Conservation (phyloP, 1,140 invertebrate genomes). For the Diorhabda sublineata region DNA sequence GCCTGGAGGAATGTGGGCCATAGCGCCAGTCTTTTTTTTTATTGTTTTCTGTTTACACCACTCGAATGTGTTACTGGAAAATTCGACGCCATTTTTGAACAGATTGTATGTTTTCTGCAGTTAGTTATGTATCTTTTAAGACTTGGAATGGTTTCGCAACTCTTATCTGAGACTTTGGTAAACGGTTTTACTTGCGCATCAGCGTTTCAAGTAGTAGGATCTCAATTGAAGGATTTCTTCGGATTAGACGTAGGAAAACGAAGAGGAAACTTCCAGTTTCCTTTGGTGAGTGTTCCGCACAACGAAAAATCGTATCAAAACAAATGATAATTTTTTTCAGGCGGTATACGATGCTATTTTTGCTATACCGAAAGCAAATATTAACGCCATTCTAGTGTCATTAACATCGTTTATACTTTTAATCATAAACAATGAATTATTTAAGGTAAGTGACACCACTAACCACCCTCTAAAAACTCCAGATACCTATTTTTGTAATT, state of each 20-base stretch:
- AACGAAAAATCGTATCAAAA: no score
- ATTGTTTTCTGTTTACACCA: no score
- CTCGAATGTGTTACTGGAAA: no score
- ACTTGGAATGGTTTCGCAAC: slow-evolving; percentile 76
- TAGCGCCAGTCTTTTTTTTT: no score
- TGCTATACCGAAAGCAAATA: slow-evolving; percentile 60
- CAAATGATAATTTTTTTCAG: slow-evolving; percentile 50
- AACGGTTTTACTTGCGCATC: slow-evolving; percentile 90
- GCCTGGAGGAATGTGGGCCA: no score
- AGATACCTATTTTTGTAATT: no score
- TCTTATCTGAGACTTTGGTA: slow-evolving; percentile 85
- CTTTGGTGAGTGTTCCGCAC: slow-evolving; percentile 51
- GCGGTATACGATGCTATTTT: slow-evolving; percentile 64
- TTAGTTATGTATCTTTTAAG: slow-evolving; percentile 75
- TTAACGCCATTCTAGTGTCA: slow-evolving; percentile 65
- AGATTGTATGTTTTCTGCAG: slow-evolving; percentile 50
- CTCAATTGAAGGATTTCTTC: slow-evolving; percentile 84
- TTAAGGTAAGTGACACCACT: slow-evolving; percentile 58
- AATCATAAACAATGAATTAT: slow-evolving; percentile 69
- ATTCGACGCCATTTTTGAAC: neutral
- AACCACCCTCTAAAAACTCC: no score
- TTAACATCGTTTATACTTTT: slow-evolving; percentile 65
- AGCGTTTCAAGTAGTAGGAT: slow-evolving; percentile 81
- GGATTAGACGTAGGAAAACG: slow-evolving; percentile 63
- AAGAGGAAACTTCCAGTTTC: slow-evolving; percentile 69